phyloP scores from a whole-genome alignment of 1,140 invertebrate species.

The Brachionus manjavacas region DNA sequence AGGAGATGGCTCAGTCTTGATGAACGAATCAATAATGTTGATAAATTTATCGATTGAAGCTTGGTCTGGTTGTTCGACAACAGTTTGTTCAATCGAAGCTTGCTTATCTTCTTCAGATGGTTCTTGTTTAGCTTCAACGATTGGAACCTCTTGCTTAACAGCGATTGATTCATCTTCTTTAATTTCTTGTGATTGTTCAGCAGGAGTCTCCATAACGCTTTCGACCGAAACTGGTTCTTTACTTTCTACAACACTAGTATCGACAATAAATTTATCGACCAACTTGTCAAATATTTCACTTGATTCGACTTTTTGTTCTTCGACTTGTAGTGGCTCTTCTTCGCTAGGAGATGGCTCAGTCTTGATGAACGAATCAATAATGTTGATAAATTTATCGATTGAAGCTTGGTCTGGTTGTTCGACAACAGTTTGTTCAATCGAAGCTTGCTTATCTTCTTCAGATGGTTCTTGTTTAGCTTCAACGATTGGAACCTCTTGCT shows the following conservation, averaged over 20 bases:
- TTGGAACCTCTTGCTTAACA: not conserved
- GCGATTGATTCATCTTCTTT: not conserved
- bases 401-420: too few species aligned
- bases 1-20: not conserved
- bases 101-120: not conserved
- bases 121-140: not conserved
- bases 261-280: not conserved
- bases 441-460: not conserved
- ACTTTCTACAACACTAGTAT: not conserved
- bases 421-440: too few species aligned
- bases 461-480: not conserved
- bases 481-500: not conserved
- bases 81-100: not conserved
- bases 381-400: too few species aligned
- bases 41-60: not conserved
- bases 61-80: constrained; percentile 5
- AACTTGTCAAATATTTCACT: too few species aligned
- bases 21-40: not conserved
- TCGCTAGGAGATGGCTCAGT: too few species aligned
- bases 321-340: too few species aligned
- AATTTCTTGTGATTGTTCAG: too few species aligned
- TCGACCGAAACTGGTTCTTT: not conserved
- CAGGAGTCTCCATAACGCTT: too few species aligned
- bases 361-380: too few species aligned
- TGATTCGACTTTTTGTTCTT: too few species aligned